phyloP scores from a whole-genome alignment of 2,888 invertebrate genomes.

The Augiades crinisus region DNA sequence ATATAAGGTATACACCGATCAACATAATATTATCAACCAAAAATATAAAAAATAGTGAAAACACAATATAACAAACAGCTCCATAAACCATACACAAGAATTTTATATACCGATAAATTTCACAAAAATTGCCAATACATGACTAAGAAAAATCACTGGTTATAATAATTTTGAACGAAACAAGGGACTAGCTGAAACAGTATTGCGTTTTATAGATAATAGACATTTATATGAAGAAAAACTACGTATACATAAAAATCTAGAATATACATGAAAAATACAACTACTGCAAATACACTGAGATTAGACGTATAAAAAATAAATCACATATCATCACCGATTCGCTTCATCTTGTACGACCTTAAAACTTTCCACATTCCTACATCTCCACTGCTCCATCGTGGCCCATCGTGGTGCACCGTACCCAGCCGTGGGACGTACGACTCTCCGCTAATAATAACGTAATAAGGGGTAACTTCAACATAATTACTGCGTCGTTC shows the following conservation, averaged over 20 bases:
- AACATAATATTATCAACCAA: conserved; percentile 76
- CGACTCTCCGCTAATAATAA: conserved; percentile 20
- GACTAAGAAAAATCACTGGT: conserved; percentile 50
- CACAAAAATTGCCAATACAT: conserved; percentile 38
- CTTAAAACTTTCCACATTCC: conserved; percentile 20
- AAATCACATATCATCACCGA: conserved; percentile 52
- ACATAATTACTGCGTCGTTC: conserved; percentile 40
- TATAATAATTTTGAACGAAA: conserved; percentile 68
- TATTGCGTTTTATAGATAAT: conserved; percentile 63
- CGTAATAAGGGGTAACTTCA: conserved; percentile 69
- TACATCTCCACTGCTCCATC: conserved; percentile 33
- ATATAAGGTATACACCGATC: conserved; percentile 69
- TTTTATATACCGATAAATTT: conserved; percentile 26
- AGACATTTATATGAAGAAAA: conserved; percentile 55
- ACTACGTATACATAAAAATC: conserved; percentile 61
- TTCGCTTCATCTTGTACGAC: conserved; percentile 32
- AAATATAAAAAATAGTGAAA: conserved; percentile 54
- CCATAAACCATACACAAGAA: conserved; percentile 34
- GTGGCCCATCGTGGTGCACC: background rate
- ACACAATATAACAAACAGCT: conserved; percentile 60
- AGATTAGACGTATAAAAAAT: conserved; percentile 66
- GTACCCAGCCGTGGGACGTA: background rate
- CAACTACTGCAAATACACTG: conserved; percentile 57
- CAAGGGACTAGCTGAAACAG: conserved; percentile 64
- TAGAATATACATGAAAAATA: conserved; percentile 59